A percentile compares a stretch with the other conserved stretches of the same genome.
phyloP scores from a whole-genome alignment of 2,797 vertebrate genomes.

The Poeciliopsis presidionis region DNA sequence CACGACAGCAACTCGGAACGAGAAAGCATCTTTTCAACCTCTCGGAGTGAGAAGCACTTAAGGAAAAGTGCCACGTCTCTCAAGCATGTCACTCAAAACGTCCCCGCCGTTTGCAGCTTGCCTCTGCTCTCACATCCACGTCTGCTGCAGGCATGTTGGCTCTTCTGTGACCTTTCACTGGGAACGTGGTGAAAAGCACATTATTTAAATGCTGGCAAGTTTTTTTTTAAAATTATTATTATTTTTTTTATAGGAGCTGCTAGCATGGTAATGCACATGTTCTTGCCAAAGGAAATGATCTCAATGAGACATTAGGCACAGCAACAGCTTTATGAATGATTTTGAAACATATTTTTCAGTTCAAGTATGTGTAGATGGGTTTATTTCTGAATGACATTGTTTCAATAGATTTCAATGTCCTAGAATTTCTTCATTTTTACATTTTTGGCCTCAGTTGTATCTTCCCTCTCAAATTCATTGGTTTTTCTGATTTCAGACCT shows the following conservation, averaged over 20 bases:
- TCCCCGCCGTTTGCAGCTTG: constrained; percentile 2
- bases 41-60: constrained; percentile 47
- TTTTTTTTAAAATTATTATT: not conserved
- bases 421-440: not conserved
- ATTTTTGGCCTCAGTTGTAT: not conserved
- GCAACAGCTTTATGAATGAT: not conserved
- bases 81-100: constrained; percentile 33
- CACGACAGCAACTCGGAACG: constrained; percentile 7
- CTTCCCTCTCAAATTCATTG: not conserved
- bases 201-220: constrained; percentile 4
- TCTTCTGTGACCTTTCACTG: constrained; percentile 28
- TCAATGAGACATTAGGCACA: not conserved
- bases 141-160: constrained; percentile 10
- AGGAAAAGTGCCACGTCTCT: constrained; percentile 31
- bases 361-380: not conserved
- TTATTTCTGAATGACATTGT: not conserved
- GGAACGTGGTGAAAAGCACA: not conserved
- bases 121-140: not conserved
- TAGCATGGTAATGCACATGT: not conserved
- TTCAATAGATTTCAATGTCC: not conserved
- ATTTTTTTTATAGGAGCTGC: not conserved
- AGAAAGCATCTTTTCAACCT: constrained; percentile 56
- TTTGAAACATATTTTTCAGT: not conserved
- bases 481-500: not conserved
- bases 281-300: not conserved